Conservation (phyloP, 2,888 invertebrate species). For the Apotomis capreana region DNA sequence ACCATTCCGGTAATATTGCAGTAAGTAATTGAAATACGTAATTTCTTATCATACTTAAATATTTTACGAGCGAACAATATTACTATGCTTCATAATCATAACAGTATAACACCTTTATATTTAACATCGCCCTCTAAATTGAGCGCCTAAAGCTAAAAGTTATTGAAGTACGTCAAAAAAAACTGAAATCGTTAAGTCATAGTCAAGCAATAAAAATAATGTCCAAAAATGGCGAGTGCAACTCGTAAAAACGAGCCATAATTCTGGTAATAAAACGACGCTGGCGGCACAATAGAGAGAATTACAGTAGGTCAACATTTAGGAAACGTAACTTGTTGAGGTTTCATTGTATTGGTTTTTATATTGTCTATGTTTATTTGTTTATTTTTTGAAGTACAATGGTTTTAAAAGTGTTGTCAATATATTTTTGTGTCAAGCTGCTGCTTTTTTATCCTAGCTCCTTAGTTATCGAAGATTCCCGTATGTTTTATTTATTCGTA, state of each 20-base stretch:
- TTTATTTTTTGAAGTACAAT: no score
- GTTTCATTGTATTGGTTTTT: no score
- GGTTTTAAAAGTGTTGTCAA: no score
- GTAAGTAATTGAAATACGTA: not conserved
- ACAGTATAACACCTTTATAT: not conserved
- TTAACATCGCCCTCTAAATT: slow-evolving; percentile 12
- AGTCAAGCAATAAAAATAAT: slow-evolving; percentile 52
- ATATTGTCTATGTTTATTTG: no score
- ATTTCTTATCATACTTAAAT: not conserved
- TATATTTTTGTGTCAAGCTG: no score
- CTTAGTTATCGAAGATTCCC: no score
- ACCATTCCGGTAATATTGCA: no score
- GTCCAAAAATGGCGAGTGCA: slow-evolving; percentile 47
- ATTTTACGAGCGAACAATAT: not conserved
- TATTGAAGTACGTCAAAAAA: slow-evolving; percentile 27
- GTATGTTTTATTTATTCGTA: no score
- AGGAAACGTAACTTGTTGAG: no score
- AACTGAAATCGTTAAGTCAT: slow-evolving; percentile 34
- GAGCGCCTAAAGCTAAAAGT: slow-evolving; percentile 19
- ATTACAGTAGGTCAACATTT: slow-evolving; percentile 19
- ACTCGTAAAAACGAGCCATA: slow-evolving; percentile 41
- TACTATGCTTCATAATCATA: not conserved
- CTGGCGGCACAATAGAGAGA: not conserved
- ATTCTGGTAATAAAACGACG: slow-evolving; percentile 40
- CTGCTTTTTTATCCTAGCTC: no score